phyloP scores from a whole-genome alignment of 1,140 invertebrate genomes.

The Heliconius melpomene region DNA sequence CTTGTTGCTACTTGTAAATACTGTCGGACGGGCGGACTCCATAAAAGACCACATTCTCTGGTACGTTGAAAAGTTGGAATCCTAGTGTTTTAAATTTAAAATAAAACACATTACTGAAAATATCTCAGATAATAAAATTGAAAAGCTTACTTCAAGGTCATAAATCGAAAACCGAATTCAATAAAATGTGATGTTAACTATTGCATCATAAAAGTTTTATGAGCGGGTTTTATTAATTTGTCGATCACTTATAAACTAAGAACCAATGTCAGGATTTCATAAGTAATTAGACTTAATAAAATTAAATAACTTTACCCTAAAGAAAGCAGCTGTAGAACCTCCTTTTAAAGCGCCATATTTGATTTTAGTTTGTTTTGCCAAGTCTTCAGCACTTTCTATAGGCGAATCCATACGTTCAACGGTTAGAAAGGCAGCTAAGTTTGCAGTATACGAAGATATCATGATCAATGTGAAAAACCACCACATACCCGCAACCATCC shows the following conservation, averaged over 20 bases:
- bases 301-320: conserved; percentile 84
- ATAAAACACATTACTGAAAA: neutral
- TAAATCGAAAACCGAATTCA: neutral
- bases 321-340: conserved; percentile 95
- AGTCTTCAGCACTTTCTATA: conserved; percentile 97
- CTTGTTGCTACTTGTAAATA: conserved; percentile 91
- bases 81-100: conserved; percentile 79
- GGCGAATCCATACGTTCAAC: conserved; percentile 98
- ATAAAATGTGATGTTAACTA: neutral
- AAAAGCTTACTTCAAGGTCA: neutral
- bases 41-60: conserved; percentile 96
- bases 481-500: conserved; percentile 96
- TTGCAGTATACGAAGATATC: conserved; percentile 99
- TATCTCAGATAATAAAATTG: neutral
- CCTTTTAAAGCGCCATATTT: conserved; percentile 97
- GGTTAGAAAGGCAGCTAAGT: conserved; percentile 97
- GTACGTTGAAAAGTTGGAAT: conserved; percentile 95
- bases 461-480: conserved; percentile 99
- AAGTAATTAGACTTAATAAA: neutral
- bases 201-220: neutral
- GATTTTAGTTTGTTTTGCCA: conserved; percentile 97
- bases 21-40: conserved; percentile 91
- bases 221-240: neutral
- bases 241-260: neutral
- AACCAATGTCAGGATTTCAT: neutral